Base-by-base conservation (phyloP, 1,140 invertebrate species). In the Trachymyrmex septentrionalis region DNA sequence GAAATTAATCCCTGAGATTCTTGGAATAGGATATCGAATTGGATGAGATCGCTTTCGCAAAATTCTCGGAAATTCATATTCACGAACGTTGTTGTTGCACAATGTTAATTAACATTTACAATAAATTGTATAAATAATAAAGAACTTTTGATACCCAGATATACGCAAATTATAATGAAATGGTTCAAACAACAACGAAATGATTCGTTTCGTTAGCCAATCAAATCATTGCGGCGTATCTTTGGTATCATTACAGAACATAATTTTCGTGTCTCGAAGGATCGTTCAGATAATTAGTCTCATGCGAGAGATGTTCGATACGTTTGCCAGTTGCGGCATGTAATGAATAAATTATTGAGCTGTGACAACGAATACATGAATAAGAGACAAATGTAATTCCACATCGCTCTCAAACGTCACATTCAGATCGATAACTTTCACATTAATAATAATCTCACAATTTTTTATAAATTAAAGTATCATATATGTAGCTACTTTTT, bases 271-370 rank as follows among this genome's bases (percentile, higher is more conserved):
- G 67, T 30, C 21, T 6, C 27, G 14, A 73, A 30, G 19, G 48
- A 57, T 61, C 24, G 19, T 84, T 84, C 12, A 50, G n/a, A 84
- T 63, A 63, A 81, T 30, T 71, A 9, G 21, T 44, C 34, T 27
- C 53, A n/a, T 24, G 19, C 21, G 59, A 63, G 34, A 48, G 24
- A 57, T 14, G n/a, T 27, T 69, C 21, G 30, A 81, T 50, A 53
- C 0, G 30, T 19, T 10, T 19, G 1, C 16, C 27, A 67, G 14
- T 55, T n/a, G n/a, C 21, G 2, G 14, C 59, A 53, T 64, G 19
- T 64, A 12, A 12, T 6, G 14, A 53, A 34, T 80, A 67, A 66
- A 34, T 48, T 57, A 59, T 14, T 50, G 14, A 14, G 14, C 1
- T 57, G 7, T 27, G 16, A 21, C 53, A 38, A 59, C 72, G 38